These are phyloP conservation scores for Pseudachorutes palmiensis DNA, from an alignment of 1,140 invertebrate species.

Conservation along the genomic window DNA sequence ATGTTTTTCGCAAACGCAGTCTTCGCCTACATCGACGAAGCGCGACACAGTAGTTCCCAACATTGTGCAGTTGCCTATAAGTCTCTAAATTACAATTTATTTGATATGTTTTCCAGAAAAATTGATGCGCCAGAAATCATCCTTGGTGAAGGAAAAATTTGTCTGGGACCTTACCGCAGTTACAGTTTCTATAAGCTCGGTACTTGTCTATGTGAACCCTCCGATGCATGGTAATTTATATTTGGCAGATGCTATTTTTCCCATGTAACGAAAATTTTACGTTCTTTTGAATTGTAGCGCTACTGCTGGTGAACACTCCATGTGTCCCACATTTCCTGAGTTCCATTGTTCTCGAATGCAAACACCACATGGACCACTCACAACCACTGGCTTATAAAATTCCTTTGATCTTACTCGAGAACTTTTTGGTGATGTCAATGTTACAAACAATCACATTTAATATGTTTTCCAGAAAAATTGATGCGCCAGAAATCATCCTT, in stretches of 20 bases:
- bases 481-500: background rate
- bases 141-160: background rate
- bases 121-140: background rate
- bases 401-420: conserved; percentile 14
- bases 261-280: too few species aligned
- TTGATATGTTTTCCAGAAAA: conserved; percentile 4
- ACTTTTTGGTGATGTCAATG: conserved; percentile 3
- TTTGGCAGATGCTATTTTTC: background rate
- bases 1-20: background rate
- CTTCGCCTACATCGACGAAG: background rate
- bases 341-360: conserved; percentile 2
- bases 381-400: background rate
- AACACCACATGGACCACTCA: background rate
- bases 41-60: background rate
- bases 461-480: conserved; percentile 5
- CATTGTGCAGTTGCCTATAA: background rate
- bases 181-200: background rate
- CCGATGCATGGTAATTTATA: background rate
- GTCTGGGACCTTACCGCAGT: background rate
- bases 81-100: background rate
- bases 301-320: conserved; percentile 5
- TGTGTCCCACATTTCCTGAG: conserved; percentile 12
- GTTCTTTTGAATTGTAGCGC: too few species aligned
- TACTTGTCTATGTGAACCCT: conserved; percentile 8
- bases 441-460: conserved; percentile 7